A percentile compares a stretch with the other conserved stretches of the same genome.
These are phyloP conservation scores for Caenorhabditis uteleia DNA, from an alignment of 2,888 invertebrate genomes.

Conservation along the genomic window DNA sequence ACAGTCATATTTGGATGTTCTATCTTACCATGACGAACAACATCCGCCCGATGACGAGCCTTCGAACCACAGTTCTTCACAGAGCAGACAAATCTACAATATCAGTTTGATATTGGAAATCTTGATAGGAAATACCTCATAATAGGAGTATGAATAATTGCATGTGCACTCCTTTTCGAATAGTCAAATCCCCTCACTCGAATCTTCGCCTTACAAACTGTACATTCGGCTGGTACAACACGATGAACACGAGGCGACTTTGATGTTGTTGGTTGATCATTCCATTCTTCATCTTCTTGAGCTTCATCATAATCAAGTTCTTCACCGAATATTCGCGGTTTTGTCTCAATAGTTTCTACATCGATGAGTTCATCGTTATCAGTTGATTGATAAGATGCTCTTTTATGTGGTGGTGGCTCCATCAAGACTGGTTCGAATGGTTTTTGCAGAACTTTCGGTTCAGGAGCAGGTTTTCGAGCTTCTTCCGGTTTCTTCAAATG, in stretches of 20 bases:
- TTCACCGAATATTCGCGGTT: no score
- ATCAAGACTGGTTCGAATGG: not conserved
- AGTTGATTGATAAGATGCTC: not conserved
- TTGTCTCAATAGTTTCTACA: not conserved
- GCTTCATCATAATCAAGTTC: no score
- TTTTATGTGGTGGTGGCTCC: not conserved
- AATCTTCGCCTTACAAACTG: slow-evolving; percentile 10
- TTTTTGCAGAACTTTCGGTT: not conserved
- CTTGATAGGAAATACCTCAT: slow-evolving; percentile 4
- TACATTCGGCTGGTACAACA: slow-evolving; percentile 1
- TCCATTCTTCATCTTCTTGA: no score
- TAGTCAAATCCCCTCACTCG: slow-evolving; percentile 11
- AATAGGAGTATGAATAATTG: slow-evolving; percentile 19
- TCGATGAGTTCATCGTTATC: not conserved
- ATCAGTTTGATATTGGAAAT: no score
- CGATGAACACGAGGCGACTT: not conserved
- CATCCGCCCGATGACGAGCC: slow-evolving; percentile 21
- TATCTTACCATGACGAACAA: slow-evolving; percentile 5
- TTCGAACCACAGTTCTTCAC: slow-evolving; percentile 5
- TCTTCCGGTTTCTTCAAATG: slow-evolving; percentile 1
- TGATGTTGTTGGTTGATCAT: no score
- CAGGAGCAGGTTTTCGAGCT: not conserved
- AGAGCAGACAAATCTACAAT: slow-evolving; percentile 19
- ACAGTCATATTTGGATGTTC: no score
- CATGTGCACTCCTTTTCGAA: slow-evolving; percentile 19